Evolutionary conservation across 2,113 vertebrate genomes (phyloP).

Genomic region (Orientallactaga bullata): DNA sequence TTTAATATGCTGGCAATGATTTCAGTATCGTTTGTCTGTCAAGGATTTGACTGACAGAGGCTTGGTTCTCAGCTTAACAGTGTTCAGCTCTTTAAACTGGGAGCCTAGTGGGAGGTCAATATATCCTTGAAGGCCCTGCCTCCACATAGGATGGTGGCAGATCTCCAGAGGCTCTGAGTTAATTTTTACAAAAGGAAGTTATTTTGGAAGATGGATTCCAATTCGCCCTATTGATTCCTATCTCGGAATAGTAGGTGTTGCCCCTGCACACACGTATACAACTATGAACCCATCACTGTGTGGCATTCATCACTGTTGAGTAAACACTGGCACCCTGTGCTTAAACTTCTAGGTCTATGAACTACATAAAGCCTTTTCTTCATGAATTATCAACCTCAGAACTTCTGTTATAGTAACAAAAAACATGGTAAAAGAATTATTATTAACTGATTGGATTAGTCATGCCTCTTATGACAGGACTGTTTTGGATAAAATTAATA

Average conservation of each 20-base stretch:
- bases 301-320: background rate
- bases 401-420: background rate
- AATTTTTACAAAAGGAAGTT: background rate
- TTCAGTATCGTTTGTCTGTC: background rate
- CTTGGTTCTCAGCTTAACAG: background rate
- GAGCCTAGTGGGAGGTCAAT: background rate
- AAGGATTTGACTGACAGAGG: background rate
- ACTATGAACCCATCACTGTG: rapidly evolving
- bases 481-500: background rate
- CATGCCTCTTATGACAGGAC: background rate
- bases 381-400: background rate
- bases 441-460: background rate
- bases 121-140: no score
- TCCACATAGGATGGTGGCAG: background rate
- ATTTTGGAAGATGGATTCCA: background rate
- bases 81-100: background rate
- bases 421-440: background rate
- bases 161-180: background rate
- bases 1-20: background rate
- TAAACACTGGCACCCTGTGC: background rate
- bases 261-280: no score
- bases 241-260: no score
- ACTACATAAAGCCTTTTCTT: background rate
- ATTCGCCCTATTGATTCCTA: background rate
- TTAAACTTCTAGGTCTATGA: background rate